Percentiles rank a stretch among this genome's conserved stretches.
Evolutionary conservation across 2,113 vertebrate species (phyloP).

Genomic region (Gnathonemus longibarbis): DNA sequence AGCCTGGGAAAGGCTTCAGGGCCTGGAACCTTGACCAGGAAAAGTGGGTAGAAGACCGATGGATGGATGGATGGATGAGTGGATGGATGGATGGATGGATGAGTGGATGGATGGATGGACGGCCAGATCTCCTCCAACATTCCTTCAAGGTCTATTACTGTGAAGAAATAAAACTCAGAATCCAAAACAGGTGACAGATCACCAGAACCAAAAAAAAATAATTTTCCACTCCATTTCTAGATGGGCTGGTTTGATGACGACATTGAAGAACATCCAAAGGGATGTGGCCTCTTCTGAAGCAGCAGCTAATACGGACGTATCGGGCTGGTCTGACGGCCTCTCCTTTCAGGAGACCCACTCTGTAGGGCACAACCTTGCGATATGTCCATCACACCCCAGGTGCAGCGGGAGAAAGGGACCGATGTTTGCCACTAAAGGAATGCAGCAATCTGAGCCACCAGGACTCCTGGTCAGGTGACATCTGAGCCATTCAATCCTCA

Average conservation of each 20-base stretch:
- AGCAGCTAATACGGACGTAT: not conserved
- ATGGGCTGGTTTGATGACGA: not conserved
- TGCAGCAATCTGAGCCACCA: not conserved
- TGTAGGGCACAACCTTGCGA: not conserved
- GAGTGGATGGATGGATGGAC: not conserved
- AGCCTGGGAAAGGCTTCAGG: not conserved
- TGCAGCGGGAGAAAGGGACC: not conserved
- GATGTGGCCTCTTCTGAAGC: not conserved
- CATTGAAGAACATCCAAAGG: not conserved
- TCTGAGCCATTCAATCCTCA: not conserved
- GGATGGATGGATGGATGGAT: not conserved
- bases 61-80: not conserved
- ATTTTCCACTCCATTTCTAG: not conserved
- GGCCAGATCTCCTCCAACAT: not conserved
- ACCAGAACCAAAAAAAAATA: not conserved
- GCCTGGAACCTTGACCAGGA: not conserved
- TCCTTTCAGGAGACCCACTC: not conserved
- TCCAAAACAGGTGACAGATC: constrained; percentile 8
- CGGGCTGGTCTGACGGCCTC: not conserved
- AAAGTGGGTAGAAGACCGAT: not conserved
- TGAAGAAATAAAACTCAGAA: not conserved
- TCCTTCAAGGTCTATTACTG: not conserved
- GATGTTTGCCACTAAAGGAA: not conserved
- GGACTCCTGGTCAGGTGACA: not conserved
- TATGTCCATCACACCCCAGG: not conserved